Base-by-base conservation (phyloP, 2,888 invertebrate genomes). In the Eupithecia centaureata region DNA sequence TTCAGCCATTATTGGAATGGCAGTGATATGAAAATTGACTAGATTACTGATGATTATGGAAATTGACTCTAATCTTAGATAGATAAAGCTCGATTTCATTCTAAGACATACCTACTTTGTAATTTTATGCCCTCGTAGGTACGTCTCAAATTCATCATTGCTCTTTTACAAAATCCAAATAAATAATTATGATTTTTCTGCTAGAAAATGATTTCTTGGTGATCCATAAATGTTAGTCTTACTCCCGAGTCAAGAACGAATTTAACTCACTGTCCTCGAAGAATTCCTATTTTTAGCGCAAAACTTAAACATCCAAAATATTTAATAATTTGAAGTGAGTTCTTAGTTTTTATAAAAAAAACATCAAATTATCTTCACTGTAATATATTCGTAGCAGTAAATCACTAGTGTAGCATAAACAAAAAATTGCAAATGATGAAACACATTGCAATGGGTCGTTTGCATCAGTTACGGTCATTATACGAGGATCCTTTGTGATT, bases 371-470 rank as follows among this genome's bases (percentile, higher is more conserved):
- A 47, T 47, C 22, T 47, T 12, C 47, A 47, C 22, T 22, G 47
- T 47, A 47, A 47, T 47, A 18, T 7, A 47, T 22, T 47, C 47
- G 10, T 12, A 10, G 22, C 22, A 22, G 22, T 47, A 47, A 47
- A 47, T 47, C 22, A 47, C 47, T 2, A 47, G 22, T 22, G 47
- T 12, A 47, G 22, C 18, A 47, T 12, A 18, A 47, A 42, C 3
- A 42, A 47, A 47, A 47, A 47, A 47, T 12, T 22, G 10, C 47
- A 47, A 18, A 18, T 64, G 63, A 51, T 57, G 61, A 68, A 68
- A 68, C 52, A 61, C 63, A 63, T 61, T 47, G 61, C 68, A 61
- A 68, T 68, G 61, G 61, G 67, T 64, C 51, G 61, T 68, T 68
- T 64, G 64, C 60, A 57, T 68, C 57, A 61, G 56, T 57, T 57